phyloP scores from a whole-genome alignment of 2,888 invertebrate species.

The Druceiella hillmani region DNA sequence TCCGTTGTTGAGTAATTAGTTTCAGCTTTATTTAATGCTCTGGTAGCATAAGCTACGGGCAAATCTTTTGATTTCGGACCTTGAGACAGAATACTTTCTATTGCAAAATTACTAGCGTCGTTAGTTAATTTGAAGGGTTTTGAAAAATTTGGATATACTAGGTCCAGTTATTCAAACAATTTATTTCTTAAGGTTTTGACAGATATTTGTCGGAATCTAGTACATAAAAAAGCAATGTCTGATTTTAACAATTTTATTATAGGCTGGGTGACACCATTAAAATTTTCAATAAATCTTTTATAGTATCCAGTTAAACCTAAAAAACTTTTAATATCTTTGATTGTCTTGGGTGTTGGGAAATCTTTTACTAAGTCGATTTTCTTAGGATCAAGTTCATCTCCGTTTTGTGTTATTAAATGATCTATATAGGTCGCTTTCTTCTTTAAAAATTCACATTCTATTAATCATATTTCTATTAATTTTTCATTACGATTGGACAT shows the following conservation, averaged over 20 bases:
- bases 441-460: background rate
- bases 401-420: background rate
- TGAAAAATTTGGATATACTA: background rate
- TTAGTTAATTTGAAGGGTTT: background rate
- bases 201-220: no score
- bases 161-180: background rate
- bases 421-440: background rate
- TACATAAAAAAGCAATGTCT: background rate
- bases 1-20: no score
- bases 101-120: background rate
- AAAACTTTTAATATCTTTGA: background rate
- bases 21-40: no score
- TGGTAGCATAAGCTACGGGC: no score
- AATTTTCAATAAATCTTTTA: background rate
- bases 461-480: no score
- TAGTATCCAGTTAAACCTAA: background rate
- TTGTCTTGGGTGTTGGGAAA: background rate
- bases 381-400: background rate
- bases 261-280: background rate
- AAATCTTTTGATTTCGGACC: no score
- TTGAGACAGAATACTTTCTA: background rate
- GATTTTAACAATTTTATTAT: no score
- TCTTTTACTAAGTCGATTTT: no score
- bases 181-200: background rate
- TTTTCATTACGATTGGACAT: no score